Evolutionary conservation across 2,113 vertebrate genomes (phyloP), one percentile per base, ranked within the genome.

Genomic region (Chamaea fasciata): DNA sequence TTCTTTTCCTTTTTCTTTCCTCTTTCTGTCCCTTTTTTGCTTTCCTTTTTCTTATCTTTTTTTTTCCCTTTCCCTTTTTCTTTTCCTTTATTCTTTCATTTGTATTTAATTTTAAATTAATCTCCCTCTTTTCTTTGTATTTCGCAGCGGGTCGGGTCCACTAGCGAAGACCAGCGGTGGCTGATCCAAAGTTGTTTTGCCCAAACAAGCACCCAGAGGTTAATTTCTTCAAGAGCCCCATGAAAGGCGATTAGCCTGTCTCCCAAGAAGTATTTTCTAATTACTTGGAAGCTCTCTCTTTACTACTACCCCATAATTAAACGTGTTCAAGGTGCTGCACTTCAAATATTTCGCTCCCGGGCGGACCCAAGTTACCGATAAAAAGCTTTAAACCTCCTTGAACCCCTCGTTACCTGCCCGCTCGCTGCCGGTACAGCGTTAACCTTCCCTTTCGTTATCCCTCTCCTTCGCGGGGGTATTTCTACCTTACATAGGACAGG

Each of bases 221-320:
- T 96, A 79, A 92, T 92, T 85, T 97, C 83, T 95, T 68, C 69
- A 80, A 94, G 67, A 73, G 79, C 92, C 93, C 96, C 94, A 68
- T 91, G 96, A 95, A 97, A 96, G 95, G 90, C 92, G 89, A 93
- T 97, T 95, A 97, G 95, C 84, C 83, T 81, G 59, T 96, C 96
- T 97, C 79, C 97, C 89, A 91, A 96, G 92, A 97, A 96, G 78
- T 86, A 95, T 92, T 97, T 98, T 97, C 81, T 96, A 94, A 94
- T 96, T 97, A 97, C 92, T 85, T 81, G 84, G 83, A 94, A 96
- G 96, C 82, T 87, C 81, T 93, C 87, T 49, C 94, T 94, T 83
- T 95, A 71, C 67, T 73, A 84, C 88, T 85, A 89, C 57, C 95
- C 87, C 78, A 46, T 94, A 96, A 96, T 97, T 97, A 97, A 95